Evolutionary conservation across 2,113 vertebrate species (phyloP).

Genomic region (Sterrhoptilus dennistouni): DNA sequence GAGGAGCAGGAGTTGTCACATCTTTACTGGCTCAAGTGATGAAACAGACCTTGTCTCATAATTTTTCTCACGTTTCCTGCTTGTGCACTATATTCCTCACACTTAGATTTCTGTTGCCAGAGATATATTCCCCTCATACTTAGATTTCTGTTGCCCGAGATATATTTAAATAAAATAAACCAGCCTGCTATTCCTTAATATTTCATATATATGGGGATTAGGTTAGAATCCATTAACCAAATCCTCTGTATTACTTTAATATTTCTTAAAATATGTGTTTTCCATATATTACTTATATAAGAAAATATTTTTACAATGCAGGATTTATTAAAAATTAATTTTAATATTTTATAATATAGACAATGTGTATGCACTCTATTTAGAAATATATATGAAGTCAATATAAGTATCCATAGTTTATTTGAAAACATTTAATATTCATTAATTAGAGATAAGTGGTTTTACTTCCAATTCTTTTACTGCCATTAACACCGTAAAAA

Average conservation of each 20-base stretch:
- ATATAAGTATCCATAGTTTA: background rate
- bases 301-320: background rate
- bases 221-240: constrained; percentile 61
- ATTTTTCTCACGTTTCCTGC: background rate
- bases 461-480: background rate
- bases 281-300: background rate
- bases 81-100: background rate
- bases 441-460: background rate
- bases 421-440: background rate
- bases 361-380: background rate
- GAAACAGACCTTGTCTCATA: constrained; percentile 17
- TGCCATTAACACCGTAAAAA: background rate
- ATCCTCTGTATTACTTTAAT: constrained; percentile 50
- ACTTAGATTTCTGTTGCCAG: constrained; percentile 12
- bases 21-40: constrained; percentile 18
- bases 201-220: constrained; percentile 66
- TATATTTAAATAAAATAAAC: constrained; percentile 64
- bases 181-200: constrained; percentile 57
- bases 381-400: background rate
- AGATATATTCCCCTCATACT: background rate
- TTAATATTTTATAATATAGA: background rate
- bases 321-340: background rate
- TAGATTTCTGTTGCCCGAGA: constrained; percentile 29
- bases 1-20: constrained; percentile 34
- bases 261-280: constrained; percentile 32